A percentile compares a stretch with the other conserved stretches of the same genome.
phyloP scores from a whole-genome alignment of 64 coral and sea anemone genomes.

The Montipora cactus region DNA sequence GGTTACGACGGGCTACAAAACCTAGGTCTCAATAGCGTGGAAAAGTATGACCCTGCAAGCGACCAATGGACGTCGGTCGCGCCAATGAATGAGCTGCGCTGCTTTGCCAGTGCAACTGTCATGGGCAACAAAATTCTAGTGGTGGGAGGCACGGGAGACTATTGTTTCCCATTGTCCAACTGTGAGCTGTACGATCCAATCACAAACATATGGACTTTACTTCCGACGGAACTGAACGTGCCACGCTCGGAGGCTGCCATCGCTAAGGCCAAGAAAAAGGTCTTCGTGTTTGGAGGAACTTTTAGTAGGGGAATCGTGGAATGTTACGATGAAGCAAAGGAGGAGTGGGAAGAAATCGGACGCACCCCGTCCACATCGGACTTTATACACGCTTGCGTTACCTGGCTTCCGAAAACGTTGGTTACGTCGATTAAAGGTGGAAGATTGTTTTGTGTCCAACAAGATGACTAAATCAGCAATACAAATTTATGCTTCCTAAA shows the following conservation, averaged over 20 bases:
- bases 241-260: slow-evolving; percentile 17
- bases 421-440: neutral
- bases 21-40: slow-evolving; percentile 28
- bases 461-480: neutral
- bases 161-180: slow-evolving; percentile 19
- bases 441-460: slow-evolving; percentile 11
- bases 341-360: slow-evolving; percentile 16
- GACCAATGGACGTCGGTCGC: slow-evolving; percentile 8
- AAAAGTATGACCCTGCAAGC: neutral
- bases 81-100: slow-evolving; percentile 20
- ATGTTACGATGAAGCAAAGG: neutral
- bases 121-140: slow-evolving; percentile 28
- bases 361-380: neutral
- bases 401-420: slow-evolving; percentile 8
- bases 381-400: slow-evolving; percentile 6
- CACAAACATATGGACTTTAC: slow-evolving; percentile 19
- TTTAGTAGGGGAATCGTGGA: slow-evolving; percentile 20
- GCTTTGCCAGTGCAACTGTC: slow-evolving; percentile 19
- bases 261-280: neutral
- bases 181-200: slow-evolving; percentile 36
- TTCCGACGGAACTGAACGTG: slow-evolving; percentile 2
- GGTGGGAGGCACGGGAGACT: slow-evolving; percentile 13
- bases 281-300: slow-evolving; percentile 39
- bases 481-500: no score
- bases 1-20: slow-evolving; percentile 14